Base-by-base conservation (phyloP, 2,888 invertebrate genomes). In the Criorhina ranunculi region DNA sequence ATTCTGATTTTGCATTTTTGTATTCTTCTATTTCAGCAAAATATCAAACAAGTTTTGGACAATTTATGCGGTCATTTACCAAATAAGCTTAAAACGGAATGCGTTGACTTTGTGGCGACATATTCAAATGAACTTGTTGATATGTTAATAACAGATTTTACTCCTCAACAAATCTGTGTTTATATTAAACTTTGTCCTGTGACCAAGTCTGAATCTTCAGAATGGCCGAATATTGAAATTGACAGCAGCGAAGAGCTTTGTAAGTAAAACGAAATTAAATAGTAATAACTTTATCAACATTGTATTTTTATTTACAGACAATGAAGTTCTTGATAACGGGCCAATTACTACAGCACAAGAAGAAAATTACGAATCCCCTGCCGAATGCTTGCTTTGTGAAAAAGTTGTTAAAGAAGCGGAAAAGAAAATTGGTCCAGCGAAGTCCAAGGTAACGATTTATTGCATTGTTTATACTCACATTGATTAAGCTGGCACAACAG, bases 81-180 rank as follows among this genome's bases (percentile, higher is more conserved):
- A 0, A 90, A 91, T 0, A 94, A 94, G 85, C 91, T 97, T 8
- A 93, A 92, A 19, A 90, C 91, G 0, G 94, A 96, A 90, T 98
- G 98, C 90, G 91, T 93, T 0, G 94, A 95, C 88, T 96, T 98
- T 87, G 95, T 98, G 0, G 93, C 95, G 87, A 93, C 94, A 0
- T 97, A 97, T 91, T 94, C 95, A 7, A 93, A 95, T 57, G 95
- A 96, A 89, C 92, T 98, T 29, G 92, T 97, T 7, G 96, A 97
- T 87, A 95, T 96, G 95, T 90, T 98, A 11, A 91, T 96, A 1
- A 95, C 95, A 12, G 95, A 97, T 89, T 93, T 97, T 88, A 93
- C 94, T 62, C 94, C 96, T 0, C 93, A 95, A 88, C 95, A 97
- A 92, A 94, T 97, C 44, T 98, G 98, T 89, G 94, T 94, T 0